These are phyloP conservation scores for Pseudeuparius sepicola DNA, from an alignment of 2,888 invertebrate genomes.

Conservation along the genomic window DNA sequence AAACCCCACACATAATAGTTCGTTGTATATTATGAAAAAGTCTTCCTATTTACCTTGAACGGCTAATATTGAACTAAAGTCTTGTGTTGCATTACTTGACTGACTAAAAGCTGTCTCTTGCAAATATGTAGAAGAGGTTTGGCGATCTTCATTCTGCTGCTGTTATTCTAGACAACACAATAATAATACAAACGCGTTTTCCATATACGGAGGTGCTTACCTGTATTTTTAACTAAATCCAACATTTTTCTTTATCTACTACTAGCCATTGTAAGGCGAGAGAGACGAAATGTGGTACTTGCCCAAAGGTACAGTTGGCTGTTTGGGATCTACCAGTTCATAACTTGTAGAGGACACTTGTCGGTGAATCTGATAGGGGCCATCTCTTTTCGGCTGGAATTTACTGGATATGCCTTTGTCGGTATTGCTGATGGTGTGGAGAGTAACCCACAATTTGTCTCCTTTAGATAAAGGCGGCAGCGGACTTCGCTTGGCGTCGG, in stretches of 20 bases:
- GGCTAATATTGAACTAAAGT: slow-evolving; percentile 2
- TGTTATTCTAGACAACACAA: slow-evolving; percentile 2
- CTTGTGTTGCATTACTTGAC: slow-evolving; percentile 3
- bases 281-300: too few species aligned
- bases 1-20: not conserved
- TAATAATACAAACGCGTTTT: slow-evolving; percentile 3
- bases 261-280: slow-evolving; percentile 3
- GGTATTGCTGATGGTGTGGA: too few species aligned
- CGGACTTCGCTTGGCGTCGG: too few species aligned
- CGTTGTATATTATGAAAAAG: slow-evolving; percentile 2
- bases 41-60: not conserved
- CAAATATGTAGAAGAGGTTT: slow-evolving; percentile 3
- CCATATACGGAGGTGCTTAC: slow-evolving; percentile 1
- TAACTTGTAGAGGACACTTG: too few species aligned
- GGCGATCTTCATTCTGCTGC: slow-evolving; percentile 1
- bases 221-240: slow-evolving; percentile 3
- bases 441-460: too few species aligned
- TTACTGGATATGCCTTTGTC: too few species aligned
- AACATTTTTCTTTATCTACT: slow-evolving; percentile 1
- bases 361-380: too few species aligned
- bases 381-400: too few species aligned
- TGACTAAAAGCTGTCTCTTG: slow-evolving; percentile 1
- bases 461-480: too few species aligned
- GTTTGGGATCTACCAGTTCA: too few species aligned
- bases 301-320: too few species aligned